These are phyloP conservation scores for Coregonus sp. DNA, from an alignment of 2,797 vertebrate genomes.

Conservation along the genomic window DNA sequence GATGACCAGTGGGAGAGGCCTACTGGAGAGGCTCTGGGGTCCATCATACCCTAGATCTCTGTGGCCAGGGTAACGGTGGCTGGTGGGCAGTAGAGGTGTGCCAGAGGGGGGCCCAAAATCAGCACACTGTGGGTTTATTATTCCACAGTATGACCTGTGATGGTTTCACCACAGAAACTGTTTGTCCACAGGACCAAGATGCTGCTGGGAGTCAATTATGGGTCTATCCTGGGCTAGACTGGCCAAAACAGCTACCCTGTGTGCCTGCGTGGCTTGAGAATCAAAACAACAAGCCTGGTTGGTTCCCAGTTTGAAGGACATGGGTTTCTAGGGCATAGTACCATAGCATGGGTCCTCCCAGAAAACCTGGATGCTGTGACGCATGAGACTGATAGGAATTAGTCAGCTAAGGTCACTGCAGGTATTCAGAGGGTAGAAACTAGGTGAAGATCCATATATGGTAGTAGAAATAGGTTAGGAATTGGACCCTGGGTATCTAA, in stretches of 20 bases:
- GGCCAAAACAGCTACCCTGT: constrained; percentile 28
- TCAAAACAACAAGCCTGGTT: constrained; percentile 48
- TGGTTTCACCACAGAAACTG: constrained; percentile 31
- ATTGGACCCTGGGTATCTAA: not conserved
- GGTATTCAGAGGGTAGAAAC: constrained; percentile 15
- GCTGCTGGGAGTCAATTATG: constrained; percentile 52
- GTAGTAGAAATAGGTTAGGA: not conserved
- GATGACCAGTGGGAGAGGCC: constrained; percentile 62
- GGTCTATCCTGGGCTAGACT: constrained; percentile 24
- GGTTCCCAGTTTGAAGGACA: constrained; percentile 39
- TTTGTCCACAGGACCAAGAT: constrained; percentile 42
- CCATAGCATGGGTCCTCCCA: constrained; percentile 34
- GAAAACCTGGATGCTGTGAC: constrained; percentile 37
- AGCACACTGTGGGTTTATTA: constrained; percentile 62
- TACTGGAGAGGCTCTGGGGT: constrained; percentile 55
- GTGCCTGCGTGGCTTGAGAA: constrained; percentile 21
- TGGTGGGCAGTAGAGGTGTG: constrained; percentile 36
- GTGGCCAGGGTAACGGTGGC: constrained; percentile 26
- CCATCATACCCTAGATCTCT: constrained; percentile 65
- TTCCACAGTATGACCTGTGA: constrained; percentile 50
- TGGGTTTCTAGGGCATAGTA: constrained; percentile 49
- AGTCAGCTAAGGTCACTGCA: constrained; percentile 44
- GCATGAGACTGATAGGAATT: constrained; percentile 60
- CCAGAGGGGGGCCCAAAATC: constrained; percentile 34
- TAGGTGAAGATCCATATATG: constrained; percentile 4